Conservation (phyloP, 53 echinoderm and acorn worm species). For the Paracentrotus lividus region DNA sequence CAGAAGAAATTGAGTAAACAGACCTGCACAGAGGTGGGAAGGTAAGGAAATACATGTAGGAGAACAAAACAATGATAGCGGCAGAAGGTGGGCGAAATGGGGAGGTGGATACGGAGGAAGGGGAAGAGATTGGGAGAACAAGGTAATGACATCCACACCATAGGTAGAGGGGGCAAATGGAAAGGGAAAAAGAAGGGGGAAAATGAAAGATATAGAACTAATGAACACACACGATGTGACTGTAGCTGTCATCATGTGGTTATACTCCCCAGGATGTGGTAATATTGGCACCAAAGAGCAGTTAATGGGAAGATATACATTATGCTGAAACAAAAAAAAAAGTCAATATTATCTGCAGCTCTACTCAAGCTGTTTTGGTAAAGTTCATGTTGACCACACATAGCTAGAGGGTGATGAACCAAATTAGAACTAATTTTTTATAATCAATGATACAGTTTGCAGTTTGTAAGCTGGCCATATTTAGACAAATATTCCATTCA, state of each 20-base stretch:
- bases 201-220: neutral
- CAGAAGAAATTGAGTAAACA: neutral
- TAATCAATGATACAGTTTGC: neutral
- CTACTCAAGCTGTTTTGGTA: conserved; percentile 1
- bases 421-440: neutral
- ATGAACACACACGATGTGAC: neutral
- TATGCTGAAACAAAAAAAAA: conserved; percentile 7
- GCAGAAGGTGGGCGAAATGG: neutral
- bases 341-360: neutral
- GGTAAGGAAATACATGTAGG: neutral
- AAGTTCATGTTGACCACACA: conserved; percentile 1
- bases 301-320: conserved; percentile 12
- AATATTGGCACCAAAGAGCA: neutral
- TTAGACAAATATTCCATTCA: neutral
- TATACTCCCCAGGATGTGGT: conserved; percentile 16
- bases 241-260: conserved; percentile 34
- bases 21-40: neutral
- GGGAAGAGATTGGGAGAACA: neutral
- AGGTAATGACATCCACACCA: neutral
- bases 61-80: neutral
- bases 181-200: neutral
- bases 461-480: neutral
- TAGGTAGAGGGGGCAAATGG: neutral
- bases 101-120: neutral
- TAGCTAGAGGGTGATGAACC: neutral